Base-by-base conservation (phyloP, 2,797 vertebrate genomes). In the Galagoides demidoff region DNA sequence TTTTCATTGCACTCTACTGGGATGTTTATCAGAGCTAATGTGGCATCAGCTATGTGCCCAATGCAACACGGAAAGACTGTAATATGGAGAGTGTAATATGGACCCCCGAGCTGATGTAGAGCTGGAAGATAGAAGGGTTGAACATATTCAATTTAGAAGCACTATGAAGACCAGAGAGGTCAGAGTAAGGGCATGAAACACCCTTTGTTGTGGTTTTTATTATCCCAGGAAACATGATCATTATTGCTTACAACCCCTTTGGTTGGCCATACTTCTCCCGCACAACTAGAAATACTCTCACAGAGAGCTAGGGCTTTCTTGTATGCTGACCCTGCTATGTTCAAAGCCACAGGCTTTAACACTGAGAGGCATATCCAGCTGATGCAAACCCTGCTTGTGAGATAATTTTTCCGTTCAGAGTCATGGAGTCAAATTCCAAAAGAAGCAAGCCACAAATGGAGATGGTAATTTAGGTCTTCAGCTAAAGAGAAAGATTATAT, bases 401-500 rank as follows among this genome's bases (percentile, higher is more conserved):
- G 59, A 77, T 86, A 76, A 23, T 13, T 92, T 93, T 57, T 73
- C 22, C 25, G 71, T n/a, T 57, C 6, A 59, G 59, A 63, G 20
- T 16, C 8, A n/a, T 76, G 34, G n/a, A 66, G n/a, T 74, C 74
- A 79, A 94, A 91, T 61, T 71, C 20, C 55, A 81, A 68, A 29
- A 61, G 11, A 73, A 94, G 43, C 23, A 73, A 94, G 37, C 23
- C 10, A 19, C 17, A 45, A 71, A 4, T 55, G 52, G 22, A 57
- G 61, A 77, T 81, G 37, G 16, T 39, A 87, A 55, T 64, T 85
- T 73, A 55, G 34, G 64, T 86, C 64, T 92, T 55, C 27, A 87
- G 25, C 66, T 52, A 52, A 57, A 92, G 49, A 52, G 19, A 92
- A 81, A 97, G 61, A 70, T 94, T 87, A 64, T 57, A 95, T 97